A percentile compares a stretch with the other conserved stretches of the same genome.
These are phyloP conservation scores for Enteromius argenteus DNA, from an alignment of 2,797 vertebrate genomes.

Conservation along the genomic window DNA sequence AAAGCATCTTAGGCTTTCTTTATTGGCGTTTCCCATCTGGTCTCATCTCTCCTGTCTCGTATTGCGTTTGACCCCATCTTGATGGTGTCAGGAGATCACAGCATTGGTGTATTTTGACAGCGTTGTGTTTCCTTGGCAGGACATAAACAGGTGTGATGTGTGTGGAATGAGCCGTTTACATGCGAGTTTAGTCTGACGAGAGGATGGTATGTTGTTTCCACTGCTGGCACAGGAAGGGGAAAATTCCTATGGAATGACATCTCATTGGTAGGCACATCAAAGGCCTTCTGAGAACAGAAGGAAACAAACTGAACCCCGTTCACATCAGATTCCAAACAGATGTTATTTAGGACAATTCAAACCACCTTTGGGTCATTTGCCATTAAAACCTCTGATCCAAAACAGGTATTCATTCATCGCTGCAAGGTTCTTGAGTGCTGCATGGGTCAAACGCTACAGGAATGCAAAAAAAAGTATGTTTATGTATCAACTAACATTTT, in stretches of 20 bases:
- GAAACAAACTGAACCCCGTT: slow-evolving; percentile 22
- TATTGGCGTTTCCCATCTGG: slow-evolving; percentile 24
- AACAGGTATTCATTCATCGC: not conserved
- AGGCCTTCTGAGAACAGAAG: slow-evolving; percentile 42
- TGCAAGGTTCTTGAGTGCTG: not conserved
- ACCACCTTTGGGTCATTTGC: not conserved
- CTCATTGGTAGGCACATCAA: slow-evolving; percentile 51
- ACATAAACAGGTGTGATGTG: slow-evolving; percentile 57
- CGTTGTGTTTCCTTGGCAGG: slow-evolving; percentile 31
- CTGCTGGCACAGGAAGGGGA: slow-evolving; percentile 56
- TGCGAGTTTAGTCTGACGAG: slow-evolving; percentile 67
- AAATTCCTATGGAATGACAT: slow-evolving; percentile 61
- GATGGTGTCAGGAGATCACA: slow-evolving; percentile 33
- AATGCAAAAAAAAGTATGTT: not conserved
- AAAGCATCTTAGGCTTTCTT: slow-evolving; percentile 29
- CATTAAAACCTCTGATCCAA: not conserved
- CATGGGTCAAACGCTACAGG: not conserved
- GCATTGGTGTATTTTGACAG: slow-evolving; percentile 28
- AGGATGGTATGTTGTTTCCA: slow-evolving; percentile 54
- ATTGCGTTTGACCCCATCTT: slow-evolving; percentile 19
- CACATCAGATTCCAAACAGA: slow-evolving; percentile 22
- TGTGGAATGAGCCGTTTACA: slow-evolving; percentile 53
- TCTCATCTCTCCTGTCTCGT: not conserved
- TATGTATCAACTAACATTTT: not conserved
- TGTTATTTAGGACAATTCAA: slow-evolving; percentile 20